Conservation (phyloP, 2,113 vertebrate genomes). For the Australoheros scitulus region DNA sequence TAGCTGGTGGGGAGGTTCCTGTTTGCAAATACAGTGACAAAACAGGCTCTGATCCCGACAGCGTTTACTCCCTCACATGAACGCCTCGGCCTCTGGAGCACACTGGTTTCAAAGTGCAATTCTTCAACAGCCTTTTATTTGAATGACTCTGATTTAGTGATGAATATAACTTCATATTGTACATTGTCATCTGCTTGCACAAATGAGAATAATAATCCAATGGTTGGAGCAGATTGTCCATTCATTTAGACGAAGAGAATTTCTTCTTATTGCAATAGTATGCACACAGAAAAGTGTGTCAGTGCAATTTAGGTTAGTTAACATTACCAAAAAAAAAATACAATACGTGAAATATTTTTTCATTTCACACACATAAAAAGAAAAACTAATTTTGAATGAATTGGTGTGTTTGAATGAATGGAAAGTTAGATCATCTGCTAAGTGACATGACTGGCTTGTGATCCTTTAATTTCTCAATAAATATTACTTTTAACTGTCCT, state of each 20-base stretch:
- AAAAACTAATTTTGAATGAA: background rate
- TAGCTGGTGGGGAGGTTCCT: background rate
- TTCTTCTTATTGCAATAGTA: background rate
- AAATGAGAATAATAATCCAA: background rate
- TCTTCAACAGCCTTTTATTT: too few species aligned
- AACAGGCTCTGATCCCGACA: constrained; percentile 37
- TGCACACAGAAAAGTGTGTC: background rate
- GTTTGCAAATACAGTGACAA: constrained; percentile 26
- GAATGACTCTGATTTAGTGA: background rate
- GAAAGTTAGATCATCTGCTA: background rate
- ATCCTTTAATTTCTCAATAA: constrained; percentile 15
- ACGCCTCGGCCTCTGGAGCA: constrained; percentile 42
- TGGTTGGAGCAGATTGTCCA: background rate
- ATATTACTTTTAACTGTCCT: constrained; percentile 6
- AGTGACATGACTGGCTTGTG: constrained; percentile 15
- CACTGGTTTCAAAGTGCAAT: too few species aligned
- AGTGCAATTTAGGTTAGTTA: background rate
- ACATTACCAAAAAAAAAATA: background rate
- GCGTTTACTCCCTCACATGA: constrained; percentile 16
- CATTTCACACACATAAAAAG: background rate
- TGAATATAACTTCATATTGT: background rate
- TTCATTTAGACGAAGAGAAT: background rate
- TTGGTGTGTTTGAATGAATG: background rate
- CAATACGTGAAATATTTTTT: background rate
- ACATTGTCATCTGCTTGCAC: background rate